These are phyloP conservation scores for Takifugu flavidus DNA, from an alignment of 2,113 vertebrate genomes.

Conservation along the genomic window DNA sequence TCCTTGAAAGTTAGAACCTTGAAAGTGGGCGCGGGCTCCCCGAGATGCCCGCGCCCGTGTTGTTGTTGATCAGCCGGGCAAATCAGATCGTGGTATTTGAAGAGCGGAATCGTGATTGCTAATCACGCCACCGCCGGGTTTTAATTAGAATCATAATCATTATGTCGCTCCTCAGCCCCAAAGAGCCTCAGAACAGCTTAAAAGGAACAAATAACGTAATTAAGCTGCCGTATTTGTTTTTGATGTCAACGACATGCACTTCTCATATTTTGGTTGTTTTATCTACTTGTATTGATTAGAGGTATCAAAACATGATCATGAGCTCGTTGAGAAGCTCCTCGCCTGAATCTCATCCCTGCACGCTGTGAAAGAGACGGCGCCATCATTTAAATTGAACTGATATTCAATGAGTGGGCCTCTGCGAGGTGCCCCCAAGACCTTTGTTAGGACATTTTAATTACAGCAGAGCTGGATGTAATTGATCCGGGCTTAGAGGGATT, in stretches of 20 bases:
- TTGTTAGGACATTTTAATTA: conserved; percentile 78
- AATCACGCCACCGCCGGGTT: conserved; percentile 73
- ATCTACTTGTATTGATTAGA: conserved; percentile 14
- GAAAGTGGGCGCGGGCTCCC: conserved; percentile 17
- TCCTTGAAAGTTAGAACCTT: conserved; percentile 18
- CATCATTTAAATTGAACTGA: conserved; percentile 53
- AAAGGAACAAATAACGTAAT: conserved; percentile 64
- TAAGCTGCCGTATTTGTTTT: conserved; percentile 48
- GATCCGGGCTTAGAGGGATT: conserved; percentile 75
- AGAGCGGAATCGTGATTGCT: conserved; percentile 75
- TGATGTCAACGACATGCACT: conserved; percentile 22
- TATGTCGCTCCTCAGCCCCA: conserved; percentile 60
- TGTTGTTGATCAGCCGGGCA: conserved; percentile 72
- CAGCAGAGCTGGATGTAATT: conserved; percentile 72
- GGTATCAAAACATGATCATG: conserved; percentile 17
- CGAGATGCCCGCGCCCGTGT: conserved; percentile 37
- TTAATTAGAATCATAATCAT: conserved; percentile 76
- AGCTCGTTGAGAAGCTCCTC: conserved; percentile 10
- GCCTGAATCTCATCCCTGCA: conserved; percentile 23
- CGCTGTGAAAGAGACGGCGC: conserved; percentile 29
- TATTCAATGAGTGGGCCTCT: conserved; percentile 54
- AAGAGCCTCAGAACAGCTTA: conserved; percentile 41
- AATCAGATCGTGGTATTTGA: conserved; percentile 77
- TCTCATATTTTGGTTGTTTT: conserved; percentile 8
- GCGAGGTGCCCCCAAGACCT: conserved; percentile 68